Base-by-base conservation (phyloP, 2,797 vertebrate genomes). In the Anniella stebbinsi region DNA sequence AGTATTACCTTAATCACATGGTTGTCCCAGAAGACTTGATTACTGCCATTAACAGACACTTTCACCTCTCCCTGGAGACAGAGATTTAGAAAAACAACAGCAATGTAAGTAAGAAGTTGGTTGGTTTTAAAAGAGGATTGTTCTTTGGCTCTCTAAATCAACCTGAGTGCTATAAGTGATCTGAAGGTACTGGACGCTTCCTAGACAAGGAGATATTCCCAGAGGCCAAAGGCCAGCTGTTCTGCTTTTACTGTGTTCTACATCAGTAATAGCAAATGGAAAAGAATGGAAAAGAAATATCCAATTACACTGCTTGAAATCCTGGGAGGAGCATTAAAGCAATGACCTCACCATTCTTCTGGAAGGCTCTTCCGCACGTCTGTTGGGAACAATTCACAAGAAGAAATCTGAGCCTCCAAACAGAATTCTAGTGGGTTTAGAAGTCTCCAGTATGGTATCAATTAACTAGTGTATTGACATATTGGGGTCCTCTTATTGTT, bases 71-170 rank as follows among this genome's bases (percentile, higher is more conserved):
- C 95, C 92, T 83, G 28, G 81, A 94, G 92, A 84, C 93, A 82
- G 70, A 89, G 87, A 77, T 88, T 95, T 90, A 94, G 92, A 95
- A 96, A 93, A 92, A 89, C 91, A 89, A 90, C 82, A 45, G 33
- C 73, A 86, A 72, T 93, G 82, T 87, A 84, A 94, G 67, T 86
- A 76, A 90, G 88, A 91, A 93, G 90, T 91, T 92, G 81, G 87
- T 88, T 91, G 87, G 81, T 95, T 95, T 96, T 85, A 86, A 45
- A 92, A 90, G 91, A 80, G 88, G 86, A 67, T 86, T 88, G 41
- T 63, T 94, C 96, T 95, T 92, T 95, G 92, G 91, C 92, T 89
- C 93, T 95, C 92, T 93, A 94, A 96, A 95, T 95, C 87, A 95
- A 84, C 92, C 67, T 94, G 92, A 92, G 94, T 88, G 63, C 90